Evolutionary conservation across 92 coral and sea anemone genomes (phyloP).

Genomic region (Actinostola sp.): DNA sequence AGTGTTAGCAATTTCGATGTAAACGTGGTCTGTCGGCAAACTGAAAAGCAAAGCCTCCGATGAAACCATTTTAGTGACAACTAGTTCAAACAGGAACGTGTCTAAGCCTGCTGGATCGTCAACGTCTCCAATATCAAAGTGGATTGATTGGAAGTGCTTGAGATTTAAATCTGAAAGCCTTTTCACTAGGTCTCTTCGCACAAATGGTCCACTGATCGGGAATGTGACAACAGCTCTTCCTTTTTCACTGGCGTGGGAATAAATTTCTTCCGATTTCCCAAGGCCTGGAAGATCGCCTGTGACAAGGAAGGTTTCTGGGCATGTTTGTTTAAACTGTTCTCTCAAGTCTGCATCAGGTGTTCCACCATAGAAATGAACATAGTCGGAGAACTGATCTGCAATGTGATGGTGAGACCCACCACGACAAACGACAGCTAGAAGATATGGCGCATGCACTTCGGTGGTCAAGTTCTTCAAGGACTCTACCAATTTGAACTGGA

Average conservation of each 20-base stretch:
- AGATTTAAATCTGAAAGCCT: slow-evolving; percentile 57
- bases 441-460: slow-evolving; percentile 46
- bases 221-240: slow-evolving; percentile 61
- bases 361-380: slow-evolving; percentile 79
- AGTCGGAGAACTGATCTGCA: slow-evolving; percentile 80
- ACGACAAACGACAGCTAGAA: slow-evolving; percentile 82
- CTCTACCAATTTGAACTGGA: slow-evolving; percentile 83
- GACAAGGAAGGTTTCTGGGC: slow-evolving; percentile 76
- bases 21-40: slow-evolving; percentile 69
- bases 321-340: slow-evolving; percentile 34
- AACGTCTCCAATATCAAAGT: slow-evolving; percentile 87
- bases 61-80: slow-evolving; percentile 84
- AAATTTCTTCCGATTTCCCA: slow-evolving; percentile 86
- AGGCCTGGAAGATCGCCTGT: slow-evolving; percentile 91
- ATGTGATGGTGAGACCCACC: slow-evolving; percentile 93
- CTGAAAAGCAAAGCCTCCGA: slow-evolving; percentile 79
- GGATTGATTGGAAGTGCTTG: slow-evolving; percentile 66
- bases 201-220: slow-evolving; percentile 91
- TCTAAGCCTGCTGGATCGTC: slow-evolving; percentile 81
- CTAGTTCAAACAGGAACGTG: slow-evolving; percentile 84
- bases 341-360: slow-evolving; percentile 77
- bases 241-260: slow-evolving; percentile 53
- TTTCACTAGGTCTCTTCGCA: slow-evolving; percentile 59
- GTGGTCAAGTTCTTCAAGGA: slow-evolving; percentile 54
- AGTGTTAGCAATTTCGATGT: slow-evolving; percentile 93